Evolutionary conservation across 2,888 invertebrate species (phyloP), one percentile per base, ranked within the genome.

Genomic region (Thymelicus lineola): DNA sequence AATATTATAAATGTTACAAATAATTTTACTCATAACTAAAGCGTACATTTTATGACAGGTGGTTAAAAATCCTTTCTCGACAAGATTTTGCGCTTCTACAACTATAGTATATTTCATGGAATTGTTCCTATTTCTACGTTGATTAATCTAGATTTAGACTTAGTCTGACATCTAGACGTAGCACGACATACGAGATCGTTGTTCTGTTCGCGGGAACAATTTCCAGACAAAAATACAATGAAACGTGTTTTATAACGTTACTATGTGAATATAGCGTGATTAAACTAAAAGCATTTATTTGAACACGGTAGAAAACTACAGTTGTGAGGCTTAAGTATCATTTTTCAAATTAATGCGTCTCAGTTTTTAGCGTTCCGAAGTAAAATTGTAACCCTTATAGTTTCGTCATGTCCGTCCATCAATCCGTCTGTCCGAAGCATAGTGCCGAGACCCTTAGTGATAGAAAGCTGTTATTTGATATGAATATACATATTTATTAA

Each of bases 51-150:
- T 15, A 17, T 17, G 15, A 50, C 7, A 50, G 17, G 17, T 14
- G 5, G 7, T 17, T 17, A 50, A 50, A 50, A 15, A 50, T 50
- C 17, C 50, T 15, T 15, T 50, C 15, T 50, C 14, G 7, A 17
- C 2, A 50, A 50, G 6, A 50, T 50, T 50, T 48, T 50, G 15
- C 15, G 7, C 50, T 50, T 50, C 14, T 9, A 17, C 2, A 15
- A 17, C 50, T 7, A 17, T 17, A n/a, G n/a, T n/a, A 17, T 17
- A 7, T 50, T 50, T 50, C 17, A 14, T 17, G 17, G 17, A 50
- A 63, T 63, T 63, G 17, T 64, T 64, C 50, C 53, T 17, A n/a
- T 55, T 62, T 48, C 62, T 61, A 7, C 28, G 48, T 48, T 62
- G 62, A 62, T 62, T 64, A 64, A 55, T 55, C 64, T 55, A 42